Percentiles rank a stretch among this genome's conserved stretches.
These are phyloP conservation scores for Protonibea diacanthus DNA, from an alignment of 2,797 vertebrate species.

Conservation along the genomic window DNA sequence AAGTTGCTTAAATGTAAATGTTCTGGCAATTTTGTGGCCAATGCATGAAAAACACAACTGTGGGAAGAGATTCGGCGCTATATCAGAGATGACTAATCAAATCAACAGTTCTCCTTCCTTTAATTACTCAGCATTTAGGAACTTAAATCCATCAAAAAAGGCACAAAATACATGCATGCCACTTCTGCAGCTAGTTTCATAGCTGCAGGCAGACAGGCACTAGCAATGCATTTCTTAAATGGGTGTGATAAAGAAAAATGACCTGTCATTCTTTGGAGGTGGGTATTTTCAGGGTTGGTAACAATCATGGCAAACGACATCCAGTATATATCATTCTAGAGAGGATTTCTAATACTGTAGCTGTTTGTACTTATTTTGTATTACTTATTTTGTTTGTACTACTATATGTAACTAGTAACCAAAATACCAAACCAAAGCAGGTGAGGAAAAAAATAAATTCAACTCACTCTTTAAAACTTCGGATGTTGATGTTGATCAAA, in stretches of 20 bases:
- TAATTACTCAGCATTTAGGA: background rate
- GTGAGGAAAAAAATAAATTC: background rate
- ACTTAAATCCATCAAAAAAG: background rate
- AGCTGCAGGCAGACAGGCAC: background rate
- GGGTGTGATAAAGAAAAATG: background rate
- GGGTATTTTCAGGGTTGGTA: background rate
- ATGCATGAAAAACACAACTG: background rate
- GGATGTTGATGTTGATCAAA: constrained; percentile 6
- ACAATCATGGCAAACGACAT: background rate
- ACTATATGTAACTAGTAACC: background rate
- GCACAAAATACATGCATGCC: background rate
- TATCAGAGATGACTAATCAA: constrained; percentile 3
- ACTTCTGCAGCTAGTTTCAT: background rate
- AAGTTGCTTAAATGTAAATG: too few relatives aligned
- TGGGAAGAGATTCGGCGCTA: background rate
- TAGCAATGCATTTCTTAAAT: background rate
- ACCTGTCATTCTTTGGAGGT: background rate
- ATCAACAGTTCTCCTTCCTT: background rate
- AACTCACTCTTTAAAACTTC: constrained; percentile 37
- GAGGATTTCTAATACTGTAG: background rate
- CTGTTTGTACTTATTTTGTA: background rate
- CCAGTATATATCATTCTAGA: background rate
- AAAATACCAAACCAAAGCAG: background rate
- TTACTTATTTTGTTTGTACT: too few relatives aligned
- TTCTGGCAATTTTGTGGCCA: background rate